phyloP scores from a whole-genome alignment of 2,113 vertebrate genomes.

The Amphilophus citrinellus region DNA sequence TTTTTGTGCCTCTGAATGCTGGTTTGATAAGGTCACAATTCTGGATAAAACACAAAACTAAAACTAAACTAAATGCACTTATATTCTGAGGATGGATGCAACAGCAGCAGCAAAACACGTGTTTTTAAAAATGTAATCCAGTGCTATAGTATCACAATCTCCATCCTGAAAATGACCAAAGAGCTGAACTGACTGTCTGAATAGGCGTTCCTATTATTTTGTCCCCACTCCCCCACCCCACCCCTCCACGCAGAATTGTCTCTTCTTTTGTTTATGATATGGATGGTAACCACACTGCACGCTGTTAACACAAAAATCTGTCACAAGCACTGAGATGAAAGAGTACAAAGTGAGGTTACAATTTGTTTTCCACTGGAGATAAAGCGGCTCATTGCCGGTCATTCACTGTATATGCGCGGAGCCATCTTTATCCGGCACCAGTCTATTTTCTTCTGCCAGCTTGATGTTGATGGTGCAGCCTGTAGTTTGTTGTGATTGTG shows the following conservation, averaged over 20 bases:
- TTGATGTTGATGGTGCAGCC: slow-evolving; percentile 42
- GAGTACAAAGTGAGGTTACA: background rate
- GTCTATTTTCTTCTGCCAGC: slow-evolving; percentile 14
- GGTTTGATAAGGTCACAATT: background rate
- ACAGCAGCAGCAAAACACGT: background rate
- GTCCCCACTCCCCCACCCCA: background rate
- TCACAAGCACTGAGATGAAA: background rate
- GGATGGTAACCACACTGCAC: background rate
- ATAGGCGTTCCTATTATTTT: slow-evolving; percentile 27
- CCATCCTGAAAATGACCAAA: background rate
- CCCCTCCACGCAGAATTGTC: background rate
- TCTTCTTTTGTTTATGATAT: background rate
- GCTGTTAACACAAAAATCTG: background rate
- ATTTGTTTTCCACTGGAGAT: slow-evolving; percentile 9
- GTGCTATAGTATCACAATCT: background rate
- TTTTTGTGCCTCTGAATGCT: background rate
- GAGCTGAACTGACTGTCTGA: background rate
- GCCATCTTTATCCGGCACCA: background rate
- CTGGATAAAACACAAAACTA: background rate
- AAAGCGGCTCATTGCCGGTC: slow-evolving; percentile 21
- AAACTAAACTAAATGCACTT: background rate
- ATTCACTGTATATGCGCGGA: slow-evolving; percentile 6
- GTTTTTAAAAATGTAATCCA: background rate
- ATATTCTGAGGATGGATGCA: background rate
- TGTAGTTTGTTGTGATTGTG: slow-evolving; percentile 72